Evolutionary conservation across 2,888 invertebrate species (phyloP).

Genomic region (Dasypolia templi): DNA sequence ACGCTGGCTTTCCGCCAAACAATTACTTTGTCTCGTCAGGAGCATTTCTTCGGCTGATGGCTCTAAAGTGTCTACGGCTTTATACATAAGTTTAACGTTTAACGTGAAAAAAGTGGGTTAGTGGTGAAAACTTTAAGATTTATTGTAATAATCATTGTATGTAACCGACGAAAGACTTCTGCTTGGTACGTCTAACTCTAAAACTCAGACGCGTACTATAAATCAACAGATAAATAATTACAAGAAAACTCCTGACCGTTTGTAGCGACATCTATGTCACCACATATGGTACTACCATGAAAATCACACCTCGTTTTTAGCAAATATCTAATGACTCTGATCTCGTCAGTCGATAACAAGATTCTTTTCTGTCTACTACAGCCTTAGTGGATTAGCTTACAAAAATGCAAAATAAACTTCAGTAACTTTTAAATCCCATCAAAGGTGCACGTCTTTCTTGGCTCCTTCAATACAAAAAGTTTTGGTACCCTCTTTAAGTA

Average conservation of each 20-base stretch:
- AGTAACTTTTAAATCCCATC: conserved; percentile 49
- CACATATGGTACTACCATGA: not conserved
- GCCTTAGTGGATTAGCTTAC: conserved; percentile 19
- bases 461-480: conserved; percentile 36
- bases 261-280: not conserved
- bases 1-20: conserved; percentile 84
- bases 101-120: conserved; percentile 53
- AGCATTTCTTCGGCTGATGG: conserved; percentile 82
- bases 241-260: not conserved
- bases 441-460: conserved; percentile 35
- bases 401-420: conserved; percentile 29
- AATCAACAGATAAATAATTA: not conserved
- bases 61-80: conserved; percentile 74
- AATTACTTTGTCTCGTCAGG: conserved; percentile 88
- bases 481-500: not conserved
- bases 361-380: conserved; percentile 7
- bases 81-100: conserved; percentile 61
- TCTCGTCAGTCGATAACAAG: not conserved
- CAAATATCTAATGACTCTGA: not conserved
- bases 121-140: conserved; percentile 14
- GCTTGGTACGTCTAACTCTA: not conserved
- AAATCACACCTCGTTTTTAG: not conserved
- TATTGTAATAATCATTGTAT: not conserved
- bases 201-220: too few relatives aligned
- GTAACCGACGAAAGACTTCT: too few relatives aligned